A percentile compares a stretch with the other conserved stretches of the same genome.
Conservation (phyloP, 2,888 invertebrate genomes). For the Pterostichus niger region DNA sequence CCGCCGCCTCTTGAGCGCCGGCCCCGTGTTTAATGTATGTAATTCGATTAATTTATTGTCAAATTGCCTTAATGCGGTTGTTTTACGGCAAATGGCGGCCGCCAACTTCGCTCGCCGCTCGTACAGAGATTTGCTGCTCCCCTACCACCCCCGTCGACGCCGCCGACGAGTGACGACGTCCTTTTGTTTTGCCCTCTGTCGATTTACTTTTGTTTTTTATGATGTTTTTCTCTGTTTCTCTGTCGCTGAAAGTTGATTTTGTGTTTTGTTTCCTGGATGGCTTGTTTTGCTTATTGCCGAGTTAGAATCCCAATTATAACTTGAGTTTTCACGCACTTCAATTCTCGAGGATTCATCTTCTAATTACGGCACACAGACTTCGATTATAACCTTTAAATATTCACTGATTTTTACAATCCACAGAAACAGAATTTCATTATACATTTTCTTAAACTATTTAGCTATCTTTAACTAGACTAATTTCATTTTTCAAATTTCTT, state of each 20-base stretch:
- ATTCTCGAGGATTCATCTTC: not conserved
- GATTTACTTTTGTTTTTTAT: slow-evolving; percentile 10
- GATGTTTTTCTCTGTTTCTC: slow-evolving; percentile 34
- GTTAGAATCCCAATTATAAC: not conserved
- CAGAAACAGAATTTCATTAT: no score
- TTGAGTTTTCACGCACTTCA: slow-evolving; percentile 10
- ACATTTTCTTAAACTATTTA: no score
- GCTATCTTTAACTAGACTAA: no score
- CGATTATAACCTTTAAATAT: not conserved
- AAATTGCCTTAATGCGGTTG: slow-evolving; percentile 77
- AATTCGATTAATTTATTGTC: slow-evolving; percentile 78
- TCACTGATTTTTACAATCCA: not conserved
- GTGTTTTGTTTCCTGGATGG: slow-evolving; percentile 55
- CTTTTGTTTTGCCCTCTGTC: not conserved
- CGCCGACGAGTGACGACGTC: not conserved
- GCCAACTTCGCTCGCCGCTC: not conserved
- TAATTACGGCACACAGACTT: not conserved
- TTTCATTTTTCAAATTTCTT: no score
- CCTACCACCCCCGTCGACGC: slow-evolving; percentile 33
- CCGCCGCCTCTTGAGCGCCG: slow-evolving; percentile 67
- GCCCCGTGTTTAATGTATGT: slow-evolving; percentile 75
- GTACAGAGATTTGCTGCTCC: slow-evolving; percentile 9
- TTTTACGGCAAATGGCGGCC: slow-evolving; percentile 71
- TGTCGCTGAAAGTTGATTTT: slow-evolving; percentile 39
- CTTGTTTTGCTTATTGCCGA: slow-evolving; percentile 32